phyloP scores from a whole-genome alignment of 2,888 invertebrate species.

The Drosophila atripex region DNA sequence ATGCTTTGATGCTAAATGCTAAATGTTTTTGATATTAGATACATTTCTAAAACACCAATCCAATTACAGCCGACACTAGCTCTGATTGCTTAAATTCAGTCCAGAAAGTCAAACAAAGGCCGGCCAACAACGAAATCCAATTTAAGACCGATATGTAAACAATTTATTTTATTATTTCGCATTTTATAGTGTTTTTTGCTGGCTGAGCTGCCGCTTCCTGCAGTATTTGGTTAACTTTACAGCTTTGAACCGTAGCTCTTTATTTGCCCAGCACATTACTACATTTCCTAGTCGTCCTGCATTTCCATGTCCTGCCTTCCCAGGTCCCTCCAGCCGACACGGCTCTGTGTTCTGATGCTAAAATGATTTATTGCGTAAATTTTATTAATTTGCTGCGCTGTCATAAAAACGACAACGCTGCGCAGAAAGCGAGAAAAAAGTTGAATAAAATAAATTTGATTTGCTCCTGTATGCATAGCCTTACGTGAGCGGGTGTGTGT shows the following conservation, averaged over 20 bases:
- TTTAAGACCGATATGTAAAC: conserved; percentile 1
- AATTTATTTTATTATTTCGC: conserved; percentile 1
- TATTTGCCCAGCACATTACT: conserved; percentile 48
- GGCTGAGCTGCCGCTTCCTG: neutral
- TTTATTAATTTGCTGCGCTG: conserved; percentile 73
- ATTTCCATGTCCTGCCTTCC: no score
- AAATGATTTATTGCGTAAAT: conserved; percentile 71
- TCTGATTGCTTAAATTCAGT: neutral
- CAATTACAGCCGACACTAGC: neutral
- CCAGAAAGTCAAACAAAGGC: neutral
- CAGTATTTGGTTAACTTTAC: conserved; percentile 29
- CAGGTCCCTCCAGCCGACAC: neutral
- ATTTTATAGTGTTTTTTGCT: conserved; percentile 5
- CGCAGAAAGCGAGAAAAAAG: conserved; percentile 20
- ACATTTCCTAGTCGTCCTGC: conserved; percentile 2
- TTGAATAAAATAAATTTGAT: conserved; percentile 71
- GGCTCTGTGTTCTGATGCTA: conserved; percentile 21
- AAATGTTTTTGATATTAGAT: neutral
- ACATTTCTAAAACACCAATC: neutral
- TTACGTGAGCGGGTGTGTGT: conserved; percentile 41
- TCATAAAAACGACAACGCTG: conserved; percentile 49
- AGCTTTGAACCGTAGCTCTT: conserved; percentile 31
- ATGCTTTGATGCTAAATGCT: no score
- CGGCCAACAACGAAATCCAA: neutral
- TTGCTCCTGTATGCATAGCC: conserved; percentile 53